Evolutionary conservation across 1,140 invertebrate genomes (phyloP).

Genomic region (Cataglyphis hispanica): DNA sequence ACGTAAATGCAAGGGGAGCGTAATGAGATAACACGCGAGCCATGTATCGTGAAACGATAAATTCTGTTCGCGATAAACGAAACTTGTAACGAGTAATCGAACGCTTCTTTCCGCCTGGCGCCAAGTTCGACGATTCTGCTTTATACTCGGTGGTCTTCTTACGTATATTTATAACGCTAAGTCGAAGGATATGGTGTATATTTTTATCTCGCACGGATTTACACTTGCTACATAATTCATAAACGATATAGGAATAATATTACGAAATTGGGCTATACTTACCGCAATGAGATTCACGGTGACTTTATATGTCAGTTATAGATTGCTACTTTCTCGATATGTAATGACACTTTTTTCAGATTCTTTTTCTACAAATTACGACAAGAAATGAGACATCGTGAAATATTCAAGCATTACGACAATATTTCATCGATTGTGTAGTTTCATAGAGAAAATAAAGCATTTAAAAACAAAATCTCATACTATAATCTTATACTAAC

Average conservation of each 20-base stretch:
- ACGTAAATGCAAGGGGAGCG: neutral
- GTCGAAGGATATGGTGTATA: neutral
- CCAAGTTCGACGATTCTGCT: neutral
- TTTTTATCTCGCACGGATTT: constrained; percentile 9
- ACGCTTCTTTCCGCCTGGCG: neutral
- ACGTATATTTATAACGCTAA: neutral
- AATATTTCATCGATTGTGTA: neutral
- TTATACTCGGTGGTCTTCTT: neutral
- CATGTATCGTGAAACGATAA: neutral
- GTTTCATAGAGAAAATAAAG: neutral
- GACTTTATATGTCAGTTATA: neutral
- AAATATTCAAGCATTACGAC: constrained; percentile 11
- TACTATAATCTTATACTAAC: no score
- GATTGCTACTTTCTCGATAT: neutral
- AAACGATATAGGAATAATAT: neutral
- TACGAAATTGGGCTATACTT: constrained; percentile 16
- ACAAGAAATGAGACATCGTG: neutral
- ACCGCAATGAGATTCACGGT: neutral
- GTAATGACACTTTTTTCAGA: neutral
- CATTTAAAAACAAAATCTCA: neutral
- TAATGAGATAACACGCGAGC: constrained; percentile 4
- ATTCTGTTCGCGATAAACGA: neutral
- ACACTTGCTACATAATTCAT: constrained; percentile 32
- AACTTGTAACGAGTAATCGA: neutral
- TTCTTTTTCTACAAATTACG: neutral